A percentile compares a stretch with the other conserved stretches of the same genome.
Evolutionary conservation across 2,113 vertebrate genomes (phyloP).

Genomic region (Laterallus jamaicensis): DNA sequence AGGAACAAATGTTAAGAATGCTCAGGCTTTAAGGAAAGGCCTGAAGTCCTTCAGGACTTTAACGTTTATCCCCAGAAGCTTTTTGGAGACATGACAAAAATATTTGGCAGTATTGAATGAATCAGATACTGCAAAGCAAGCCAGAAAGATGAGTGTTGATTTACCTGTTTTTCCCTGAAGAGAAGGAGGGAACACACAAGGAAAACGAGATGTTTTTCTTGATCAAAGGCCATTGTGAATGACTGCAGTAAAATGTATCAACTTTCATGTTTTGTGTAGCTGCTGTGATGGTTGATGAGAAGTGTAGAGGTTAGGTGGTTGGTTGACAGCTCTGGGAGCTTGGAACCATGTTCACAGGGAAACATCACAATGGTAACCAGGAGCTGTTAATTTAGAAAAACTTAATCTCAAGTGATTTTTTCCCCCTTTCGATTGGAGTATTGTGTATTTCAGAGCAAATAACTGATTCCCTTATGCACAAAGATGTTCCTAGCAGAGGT

Average conservation of each 20-base stretch:
- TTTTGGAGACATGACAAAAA: conserved; percentile 47
- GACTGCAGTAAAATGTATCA: background rate
- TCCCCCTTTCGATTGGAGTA: background rate
- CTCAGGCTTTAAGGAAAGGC: background rate
- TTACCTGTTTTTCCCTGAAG: conserved; percentile 9
- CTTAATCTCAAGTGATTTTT: background rate
- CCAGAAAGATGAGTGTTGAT: conserved; percentile 12
- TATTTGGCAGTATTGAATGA: conserved; percentile 7
- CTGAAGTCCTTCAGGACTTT: conserved; percentile 1
- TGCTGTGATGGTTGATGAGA: background rate
- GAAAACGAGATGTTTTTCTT: background rate
- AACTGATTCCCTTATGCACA: background rate
- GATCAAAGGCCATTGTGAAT: background rate
- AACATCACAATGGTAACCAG: background rate
- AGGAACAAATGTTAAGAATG: conserved; percentile 59
- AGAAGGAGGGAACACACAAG: background rate
- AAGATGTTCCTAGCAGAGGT: background rate
- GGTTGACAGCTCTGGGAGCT: background rate
- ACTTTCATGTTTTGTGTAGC: background rate
- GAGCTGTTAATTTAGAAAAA: background rate
- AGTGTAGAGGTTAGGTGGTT: background rate
- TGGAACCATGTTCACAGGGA: background rate
- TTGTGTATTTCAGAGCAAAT: background rate
- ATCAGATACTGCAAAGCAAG: background rate
- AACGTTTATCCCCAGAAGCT: background rate